phyloP scores from a whole-genome alignment of 1,140 invertebrate genomes.

The Brachionus koreanus region DNA sequence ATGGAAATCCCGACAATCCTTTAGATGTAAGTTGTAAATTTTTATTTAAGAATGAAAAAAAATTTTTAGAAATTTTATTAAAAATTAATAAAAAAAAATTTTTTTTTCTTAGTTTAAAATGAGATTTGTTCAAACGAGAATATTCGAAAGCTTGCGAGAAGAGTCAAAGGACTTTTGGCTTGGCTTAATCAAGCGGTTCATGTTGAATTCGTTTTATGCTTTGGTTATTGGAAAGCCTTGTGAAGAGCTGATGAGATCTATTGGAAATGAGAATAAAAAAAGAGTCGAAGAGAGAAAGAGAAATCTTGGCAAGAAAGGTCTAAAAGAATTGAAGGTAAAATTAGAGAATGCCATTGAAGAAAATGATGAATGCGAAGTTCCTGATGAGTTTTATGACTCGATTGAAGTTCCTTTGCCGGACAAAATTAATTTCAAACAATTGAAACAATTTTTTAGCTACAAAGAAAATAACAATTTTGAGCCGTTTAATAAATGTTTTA shows the following conservation, averaged over 20 bases:
- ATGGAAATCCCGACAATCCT: slow-evolving; percentile 63
- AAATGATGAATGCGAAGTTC: slow-evolving; percentile 66
- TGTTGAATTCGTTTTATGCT: slow-evolving; percentile 59
- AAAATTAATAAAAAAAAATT: neutral
- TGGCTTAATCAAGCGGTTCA: slow-evolving; percentile 67
- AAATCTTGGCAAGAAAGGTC: slow-evolving; percentile 66
- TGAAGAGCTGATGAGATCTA: slow-evolving; percentile 59
- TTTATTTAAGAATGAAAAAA: neutral
- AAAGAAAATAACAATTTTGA: slow-evolving; percentile 62
- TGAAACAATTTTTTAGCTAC: slow-evolving; percentile 65
- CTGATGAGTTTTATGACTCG: neutral
- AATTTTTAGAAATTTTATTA: slow-evolving; percentile 64
- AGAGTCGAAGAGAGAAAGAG: slow-evolving; percentile 66
- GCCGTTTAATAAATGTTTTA: slow-evolving; percentile 60
- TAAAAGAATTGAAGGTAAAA: slow-evolving; percentile 64
- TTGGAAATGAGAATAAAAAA: slow-evolving; percentile 66
- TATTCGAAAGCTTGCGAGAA: slow-evolving; percentile 64
- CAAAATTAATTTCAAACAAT: slow-evolving; percentile 47
- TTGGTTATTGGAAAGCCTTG: slow-evolving; percentile 60
- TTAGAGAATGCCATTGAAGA: slow-evolving; percentile 68
- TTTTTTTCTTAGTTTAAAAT: slow-evolving; percentile 63
- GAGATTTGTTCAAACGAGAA: slow-evolving; percentile 68
- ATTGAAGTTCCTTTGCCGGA: neutral
- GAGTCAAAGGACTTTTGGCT: slow-evolving; percentile 71
- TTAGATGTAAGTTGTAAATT: slow-evolving; percentile 56